A percentile compares a stretch with the other conserved stretches of the same genome.
Conservation (phyloP, 1,140 invertebrate species). For the Radopholus similis region DNA sequence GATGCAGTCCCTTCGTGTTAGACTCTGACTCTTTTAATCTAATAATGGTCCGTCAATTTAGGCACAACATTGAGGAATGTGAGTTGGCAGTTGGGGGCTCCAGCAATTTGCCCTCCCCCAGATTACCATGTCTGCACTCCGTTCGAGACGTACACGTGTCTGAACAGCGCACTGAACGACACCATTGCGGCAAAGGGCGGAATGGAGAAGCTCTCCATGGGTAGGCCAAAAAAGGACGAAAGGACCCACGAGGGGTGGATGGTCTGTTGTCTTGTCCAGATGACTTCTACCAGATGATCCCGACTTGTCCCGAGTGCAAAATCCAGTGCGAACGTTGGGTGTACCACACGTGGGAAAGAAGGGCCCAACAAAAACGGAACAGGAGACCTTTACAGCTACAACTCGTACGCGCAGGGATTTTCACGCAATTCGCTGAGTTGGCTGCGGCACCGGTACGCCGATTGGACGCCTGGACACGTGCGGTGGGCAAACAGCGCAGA, state of each 20-base stretch:
- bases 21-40: too few species aligned
- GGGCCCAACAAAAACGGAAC: too few species aligned
- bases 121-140: slow-evolving; percentile 41
- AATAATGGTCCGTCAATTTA: too few species aligned
- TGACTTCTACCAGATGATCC: slow-evolving; percentile 15
- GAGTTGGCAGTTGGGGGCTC: neutral
- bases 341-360: too few species aligned
- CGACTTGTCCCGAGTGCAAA: slow-evolving; percentile 36
- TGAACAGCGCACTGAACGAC: slow-evolving; percentile 16
- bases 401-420: slow-evolving; percentile 52
- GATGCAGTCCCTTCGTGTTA: slow-evolving; percentile 54
- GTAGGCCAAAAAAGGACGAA: neutral
- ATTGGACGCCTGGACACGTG: slow-evolving; percentile 26
- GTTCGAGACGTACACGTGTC: slow-evolving; percentile 37
- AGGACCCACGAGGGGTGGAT: neutral
- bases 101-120: slow-evolving; percentile 11
- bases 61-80: slow-evolving; percentile 50
- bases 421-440: slow-evolving; percentile 33
- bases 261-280: neutral
- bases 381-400: too few species aligned
- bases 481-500: neutral
- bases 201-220: neutral
- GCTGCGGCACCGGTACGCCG: slow-evolving; percentile 19
- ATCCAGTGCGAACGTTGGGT: slow-evolving; percentile 54
- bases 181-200: slow-evolving; percentile 8